Percentiles rank a stretch among this genome's conserved stretches.
These are phyloP conservation scores for Gymnopithys bicolor DNA, from an alignment of 2,797 vertebrate genomes.

Conservation along the genomic window DNA sequence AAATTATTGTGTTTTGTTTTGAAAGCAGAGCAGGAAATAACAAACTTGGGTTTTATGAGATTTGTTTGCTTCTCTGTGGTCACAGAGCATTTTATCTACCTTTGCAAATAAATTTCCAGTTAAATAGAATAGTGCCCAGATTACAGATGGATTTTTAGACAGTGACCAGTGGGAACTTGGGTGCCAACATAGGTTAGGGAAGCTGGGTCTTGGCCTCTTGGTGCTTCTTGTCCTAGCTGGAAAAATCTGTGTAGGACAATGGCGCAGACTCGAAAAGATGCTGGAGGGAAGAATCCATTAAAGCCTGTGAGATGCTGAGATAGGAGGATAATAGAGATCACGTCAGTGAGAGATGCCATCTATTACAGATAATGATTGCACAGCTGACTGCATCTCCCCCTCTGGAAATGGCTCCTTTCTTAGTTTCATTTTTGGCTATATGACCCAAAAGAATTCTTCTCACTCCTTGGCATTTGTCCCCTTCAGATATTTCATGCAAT, in stretches of 20 bases:
- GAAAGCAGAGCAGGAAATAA: slow-evolving; percentile 64
- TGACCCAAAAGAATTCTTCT: neutral
- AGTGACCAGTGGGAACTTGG: neutral
- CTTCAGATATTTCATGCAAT: slow-evolving; percentile 29
- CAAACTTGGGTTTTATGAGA: slow-evolving; percentile 55
- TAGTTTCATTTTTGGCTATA: slow-evolving; percentile 64
- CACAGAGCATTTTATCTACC: slow-evolving; percentile 17
- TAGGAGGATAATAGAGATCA: slow-evolving; percentile 37
- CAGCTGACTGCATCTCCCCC: slow-evolving; percentile 52
- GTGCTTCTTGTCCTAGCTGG: neutral
- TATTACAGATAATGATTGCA: slow-evolving; percentile 43
- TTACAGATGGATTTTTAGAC: neutral
- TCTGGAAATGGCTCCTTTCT: slow-evolving; percentile 59
- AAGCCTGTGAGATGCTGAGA: slow-evolving; percentile 32
- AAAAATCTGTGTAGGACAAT: neutral
- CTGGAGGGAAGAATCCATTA: slow-evolving; percentile 46
- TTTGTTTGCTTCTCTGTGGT: slow-evolving; percentile 54
- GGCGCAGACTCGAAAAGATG: neutral
- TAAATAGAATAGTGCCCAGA: neutral
- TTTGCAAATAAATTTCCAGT: neutral
- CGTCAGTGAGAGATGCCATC: slow-evolving; percentile 53
- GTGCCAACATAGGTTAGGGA: neutral
- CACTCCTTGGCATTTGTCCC: slow-evolving; percentile 29
- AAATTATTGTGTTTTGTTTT: slow-evolving; percentile 67
- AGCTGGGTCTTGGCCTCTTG: neutral